Evolutionary conservation across 1,140 invertebrate species (phyloP).

Genomic region (Wasmannia auropunctata): DNA sequence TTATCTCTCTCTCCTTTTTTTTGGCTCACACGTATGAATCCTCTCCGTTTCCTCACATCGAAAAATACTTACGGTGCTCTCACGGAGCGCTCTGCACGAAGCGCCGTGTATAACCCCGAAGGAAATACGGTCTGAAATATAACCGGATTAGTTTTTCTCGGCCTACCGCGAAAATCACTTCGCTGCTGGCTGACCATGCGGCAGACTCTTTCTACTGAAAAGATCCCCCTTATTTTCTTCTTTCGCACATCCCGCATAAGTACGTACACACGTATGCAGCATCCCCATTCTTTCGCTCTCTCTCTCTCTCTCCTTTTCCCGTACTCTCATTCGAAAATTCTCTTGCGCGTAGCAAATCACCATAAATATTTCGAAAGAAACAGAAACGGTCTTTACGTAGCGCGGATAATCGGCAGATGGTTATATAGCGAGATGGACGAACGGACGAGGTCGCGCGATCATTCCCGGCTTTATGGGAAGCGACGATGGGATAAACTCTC

Average conservation of each 20-base stretch:
- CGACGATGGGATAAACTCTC: constrained; percentile 70
- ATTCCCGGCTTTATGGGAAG: constrained; percentile 60
- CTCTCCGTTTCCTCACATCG: constrained; percentile 7
- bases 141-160: constrained; percentile 39
- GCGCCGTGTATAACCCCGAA: neutral
- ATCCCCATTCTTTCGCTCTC: neutral
- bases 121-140: constrained; percentile 39
- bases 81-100: neutral
- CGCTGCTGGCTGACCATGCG: neutral
- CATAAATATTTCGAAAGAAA: constrained; percentile 33
- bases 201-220: neutral
- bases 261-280: neutral
- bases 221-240: neutral
- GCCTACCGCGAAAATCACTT: constrained; percentile 48
- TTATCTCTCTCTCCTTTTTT: constrained; percentile 5
- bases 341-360: constrained; percentile 11
- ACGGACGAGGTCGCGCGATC: constrained; percentile 30
- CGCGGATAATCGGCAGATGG: constrained; percentile 55
- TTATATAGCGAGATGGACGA: constrained; percentile 39
- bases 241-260: neutral
- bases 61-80: constrained; percentile 43
- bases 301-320: neutral
- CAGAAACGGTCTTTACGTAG: neutral
- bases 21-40: neutral
- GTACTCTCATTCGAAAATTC: neutral